Percentiles rank a stretch among this genome's conserved stretches.
Conservation (phyloP, 2,113 vertebrate species). For the Ammospiza nelsoni region DNA sequence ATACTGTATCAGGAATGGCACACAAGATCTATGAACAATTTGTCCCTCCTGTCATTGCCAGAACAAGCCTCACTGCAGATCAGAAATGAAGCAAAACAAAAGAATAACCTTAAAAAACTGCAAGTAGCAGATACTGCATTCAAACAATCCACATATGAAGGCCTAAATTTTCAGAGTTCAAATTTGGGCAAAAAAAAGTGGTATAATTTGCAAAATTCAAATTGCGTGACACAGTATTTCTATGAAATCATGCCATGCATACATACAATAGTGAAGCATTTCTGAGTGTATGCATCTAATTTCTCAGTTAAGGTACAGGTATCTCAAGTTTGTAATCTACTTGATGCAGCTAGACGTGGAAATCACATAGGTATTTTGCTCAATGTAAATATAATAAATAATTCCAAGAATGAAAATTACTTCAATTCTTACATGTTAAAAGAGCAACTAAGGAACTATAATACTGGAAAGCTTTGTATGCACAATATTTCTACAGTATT, state of each 20-base stretch:
- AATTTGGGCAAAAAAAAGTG: background rate
- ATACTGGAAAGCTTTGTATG: background rate
- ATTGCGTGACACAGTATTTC: background rate
- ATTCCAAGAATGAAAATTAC: background rate
- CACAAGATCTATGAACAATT: constrained; percentile 71
- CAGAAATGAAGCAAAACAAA: constrained; percentile 14
- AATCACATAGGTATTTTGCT: background rate
- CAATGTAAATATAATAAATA: background rate
- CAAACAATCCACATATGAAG: background rate
- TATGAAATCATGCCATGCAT: background rate
- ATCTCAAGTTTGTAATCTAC: background rate
- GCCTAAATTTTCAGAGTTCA: background rate
- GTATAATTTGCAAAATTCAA: background rate
- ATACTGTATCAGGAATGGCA: constrained; percentile 43
- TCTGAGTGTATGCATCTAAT: background rate
- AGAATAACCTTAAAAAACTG: background rate
- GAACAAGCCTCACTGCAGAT: background rate
- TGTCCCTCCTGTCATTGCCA: constrained; percentile 63
- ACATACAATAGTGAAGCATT: background rate
- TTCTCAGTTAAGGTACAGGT: background rate
- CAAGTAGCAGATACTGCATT: background rate
- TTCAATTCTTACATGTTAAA: background rate
- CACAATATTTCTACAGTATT: background rate
- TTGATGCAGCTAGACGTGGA: background rate
- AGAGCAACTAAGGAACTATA: background rate